A percentile compares a stretch with the other conserved stretches of the same genome.
phyloP scores from a whole-genome alignment of 1,140 invertebrate genomes.

The Vanessa tameamea region DNA sequence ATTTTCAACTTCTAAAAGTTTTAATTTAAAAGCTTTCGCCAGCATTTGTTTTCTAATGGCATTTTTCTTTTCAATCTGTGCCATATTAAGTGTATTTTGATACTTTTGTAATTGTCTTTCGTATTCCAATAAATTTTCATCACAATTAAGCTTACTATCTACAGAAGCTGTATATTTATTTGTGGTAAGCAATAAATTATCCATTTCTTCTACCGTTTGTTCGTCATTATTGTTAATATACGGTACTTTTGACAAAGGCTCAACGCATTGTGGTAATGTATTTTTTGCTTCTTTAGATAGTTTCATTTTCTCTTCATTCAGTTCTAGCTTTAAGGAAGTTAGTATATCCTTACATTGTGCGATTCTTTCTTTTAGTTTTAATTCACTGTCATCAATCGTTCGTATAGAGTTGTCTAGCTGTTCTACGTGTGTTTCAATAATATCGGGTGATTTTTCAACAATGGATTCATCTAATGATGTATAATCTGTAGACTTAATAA shows the following conservation, averaged over 20 bases:
- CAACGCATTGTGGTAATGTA: slow-evolving; percentile 4
- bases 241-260: slow-evolving; percentile 9
- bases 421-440: slow-evolving; percentile 23
- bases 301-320: slow-evolving; percentile 65
- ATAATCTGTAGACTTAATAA: neutral
- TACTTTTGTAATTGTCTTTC: slow-evolving; percentile 73
- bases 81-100: slow-evolving; percentile 71
- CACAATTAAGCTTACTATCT: slow-evolving; percentile 60
- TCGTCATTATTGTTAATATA: neutral
- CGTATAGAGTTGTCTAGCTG: slow-evolving; percentile 21
- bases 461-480: neutral
- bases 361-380: slow-evolving; percentile 61
- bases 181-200: slow-evolving; percentile 28
- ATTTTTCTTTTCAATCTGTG: slow-evolving; percentile 73
- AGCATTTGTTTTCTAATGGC: slow-evolving; percentile 77
- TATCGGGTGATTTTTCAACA: neutral
- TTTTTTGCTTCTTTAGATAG: slow-evolving; percentile 51
- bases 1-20: slow-evolving; percentile 81
- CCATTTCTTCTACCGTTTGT: slow-evolving; percentile 6
- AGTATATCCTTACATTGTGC: slow-evolving; percentile 64
- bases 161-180: slow-evolving; percentile 52
- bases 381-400: slow-evolving; percentile 53
- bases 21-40: slow-evolving; percentile 74
- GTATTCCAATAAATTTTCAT: slow-evolving; percentile 73
- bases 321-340: slow-evolving; percentile 62